phyloP scores from a whole-genome alignment of 2,888 invertebrate species.

The Dione vanillae region DNA sequence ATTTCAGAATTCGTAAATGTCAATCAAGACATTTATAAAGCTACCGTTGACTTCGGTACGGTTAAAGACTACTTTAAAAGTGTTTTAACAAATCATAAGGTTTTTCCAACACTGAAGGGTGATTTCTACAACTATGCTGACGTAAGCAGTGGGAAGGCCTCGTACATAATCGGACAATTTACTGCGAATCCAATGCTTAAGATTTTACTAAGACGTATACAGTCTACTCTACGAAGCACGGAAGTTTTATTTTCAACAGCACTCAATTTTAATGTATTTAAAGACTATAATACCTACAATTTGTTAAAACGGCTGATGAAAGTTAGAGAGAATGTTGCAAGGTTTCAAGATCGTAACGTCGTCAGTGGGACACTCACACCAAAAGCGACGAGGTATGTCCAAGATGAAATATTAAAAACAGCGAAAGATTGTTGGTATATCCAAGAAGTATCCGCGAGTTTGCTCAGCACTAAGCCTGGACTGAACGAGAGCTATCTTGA shows the following conservation, averaged over 20 bases:
- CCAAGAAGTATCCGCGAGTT: slow-evolving; percentile 68
- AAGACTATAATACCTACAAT: slow-evolving; percentile 81
- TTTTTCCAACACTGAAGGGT: slow-evolving; percentile 90
- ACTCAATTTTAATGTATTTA: slow-evolving; percentile 85
- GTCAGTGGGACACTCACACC: slow-evolving; percentile 96
- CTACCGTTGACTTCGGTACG: slow-evolving; percentile 93
- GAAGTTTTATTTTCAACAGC: slow-evolving; percentile 94
- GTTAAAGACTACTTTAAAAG: slow-evolving; percentile 93
- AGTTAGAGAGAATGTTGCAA: slow-evolving; percentile 90
- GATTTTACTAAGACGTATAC: slow-evolving; percentile 91
- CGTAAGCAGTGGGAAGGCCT: slow-evolving; percentile 91
- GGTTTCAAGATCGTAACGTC: slow-evolving; percentile 98
- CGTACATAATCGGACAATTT: slow-evolving; percentile 98
- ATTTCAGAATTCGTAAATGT: slow-evolving; percentile 94
- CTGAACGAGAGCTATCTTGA: slow-evolving; percentile 85
- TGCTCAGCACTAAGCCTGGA: slow-evolving; percentile 89
- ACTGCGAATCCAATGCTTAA: slow-evolving; percentile 94
- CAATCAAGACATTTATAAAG: slow-evolving; percentile 87
- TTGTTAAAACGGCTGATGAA: slow-evolving; percentile 80
- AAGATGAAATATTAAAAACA: slow-evolving; percentile 83
- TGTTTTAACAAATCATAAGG: slow-evolving; percentile 85
- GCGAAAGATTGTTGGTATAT: slow-evolving; percentile 73
- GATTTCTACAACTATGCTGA: slow-evolving; percentile 98
- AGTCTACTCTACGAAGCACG: slow-evolving; percentile 90
- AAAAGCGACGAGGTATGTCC: slow-evolving; percentile 93